A percentile compares a stretch with the other conserved stretches of the same genome.
Evolutionary conservation across 2,113 vertebrate species (phyloP).

Genomic region (Fulmarus glacialis): DNA sequence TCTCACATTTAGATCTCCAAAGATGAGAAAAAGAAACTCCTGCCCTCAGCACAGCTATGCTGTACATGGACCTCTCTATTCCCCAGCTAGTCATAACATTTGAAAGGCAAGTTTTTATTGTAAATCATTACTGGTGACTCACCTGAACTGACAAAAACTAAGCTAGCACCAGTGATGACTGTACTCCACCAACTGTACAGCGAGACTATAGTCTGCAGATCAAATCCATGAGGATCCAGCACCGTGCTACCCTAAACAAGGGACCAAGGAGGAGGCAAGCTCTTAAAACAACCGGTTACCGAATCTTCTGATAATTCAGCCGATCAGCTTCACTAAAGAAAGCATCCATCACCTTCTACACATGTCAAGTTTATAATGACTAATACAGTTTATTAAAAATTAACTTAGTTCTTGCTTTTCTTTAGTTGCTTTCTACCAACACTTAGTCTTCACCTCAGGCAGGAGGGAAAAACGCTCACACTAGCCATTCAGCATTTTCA

Average conservation of each 20-base stretch:
- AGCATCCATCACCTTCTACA: background rate
- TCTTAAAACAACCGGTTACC: background rate
- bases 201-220: rapidly evolving
- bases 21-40: background rate
- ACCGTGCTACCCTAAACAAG: background rate
- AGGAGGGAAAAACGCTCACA: rapidly evolving
- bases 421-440: background rate
- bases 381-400: background rate
- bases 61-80: background rate
- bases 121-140: slow-evolving; percentile 2
- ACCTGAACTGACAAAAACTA: background rate
- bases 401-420: background rate
- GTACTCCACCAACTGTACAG: background rate
- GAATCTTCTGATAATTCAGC: background rate
- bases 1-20: background rate
- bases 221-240: background rate
- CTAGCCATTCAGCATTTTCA: background rate
- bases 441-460: background rate
- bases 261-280: background rate
- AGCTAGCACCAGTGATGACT: background rate
- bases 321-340: background rate
- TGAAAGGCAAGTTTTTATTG: slow-evolving; percentile 52
- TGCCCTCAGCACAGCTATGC: background rate
- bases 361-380: background rate
- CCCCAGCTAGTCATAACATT: background rate